Percentiles rank a stretch among this genome's conserved stretches.
Conservation (phyloP, 2,113 vertebrate species). For the Grammomys dolichurus region DNA sequence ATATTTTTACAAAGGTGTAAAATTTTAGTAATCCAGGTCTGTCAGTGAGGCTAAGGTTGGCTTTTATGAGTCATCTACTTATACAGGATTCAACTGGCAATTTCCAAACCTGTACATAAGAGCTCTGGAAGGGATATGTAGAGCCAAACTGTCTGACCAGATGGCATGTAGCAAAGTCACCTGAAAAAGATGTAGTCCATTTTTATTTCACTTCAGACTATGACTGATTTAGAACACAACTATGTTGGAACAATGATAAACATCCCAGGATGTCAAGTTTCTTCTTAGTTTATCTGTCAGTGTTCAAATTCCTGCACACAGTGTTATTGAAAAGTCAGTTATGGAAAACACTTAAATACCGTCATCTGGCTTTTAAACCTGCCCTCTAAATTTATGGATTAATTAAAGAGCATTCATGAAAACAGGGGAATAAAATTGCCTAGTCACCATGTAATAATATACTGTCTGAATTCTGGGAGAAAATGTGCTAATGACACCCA, state of each 20-base stretch:
- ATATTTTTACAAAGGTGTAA: conserved; percentile 9
- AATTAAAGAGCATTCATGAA: conserved; percentile 64
- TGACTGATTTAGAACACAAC: conserved; percentile 36
- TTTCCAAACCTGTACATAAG: conserved; percentile 55
- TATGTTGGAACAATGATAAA: conserved; percentile 37
- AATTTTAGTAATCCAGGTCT: neutral
- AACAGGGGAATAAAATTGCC: conserved; percentile 52
- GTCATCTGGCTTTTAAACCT: conserved; percentile 59
- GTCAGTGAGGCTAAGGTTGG: neutral
- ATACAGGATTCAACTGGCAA: neutral
- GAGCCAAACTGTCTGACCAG: neutral
- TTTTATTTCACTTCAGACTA: conserved; percentile 44
- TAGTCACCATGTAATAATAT: conserved; percentile 46
- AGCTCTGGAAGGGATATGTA: neutral
- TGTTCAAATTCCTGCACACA: conserved; percentile 47
- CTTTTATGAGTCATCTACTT: neutral
- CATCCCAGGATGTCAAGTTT: neutral
- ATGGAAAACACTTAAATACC: conserved; percentile 52
- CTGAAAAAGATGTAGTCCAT: neutral
- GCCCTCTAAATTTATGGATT: conserved; percentile 60
- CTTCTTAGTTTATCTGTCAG: neutral
- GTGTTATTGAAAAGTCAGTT: conserved; percentile 51
- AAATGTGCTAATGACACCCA: conserved; percentile 44
- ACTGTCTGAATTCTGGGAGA: conserved; percentile 48
- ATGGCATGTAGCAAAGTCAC: conserved; percentile 3